A percentile compares a stretch with the other conserved stretches of the same genome.
Evolutionary conservation across 2,113 vertebrate species (phyloP).

Genomic region (Chaetops frenatus): DNA sequence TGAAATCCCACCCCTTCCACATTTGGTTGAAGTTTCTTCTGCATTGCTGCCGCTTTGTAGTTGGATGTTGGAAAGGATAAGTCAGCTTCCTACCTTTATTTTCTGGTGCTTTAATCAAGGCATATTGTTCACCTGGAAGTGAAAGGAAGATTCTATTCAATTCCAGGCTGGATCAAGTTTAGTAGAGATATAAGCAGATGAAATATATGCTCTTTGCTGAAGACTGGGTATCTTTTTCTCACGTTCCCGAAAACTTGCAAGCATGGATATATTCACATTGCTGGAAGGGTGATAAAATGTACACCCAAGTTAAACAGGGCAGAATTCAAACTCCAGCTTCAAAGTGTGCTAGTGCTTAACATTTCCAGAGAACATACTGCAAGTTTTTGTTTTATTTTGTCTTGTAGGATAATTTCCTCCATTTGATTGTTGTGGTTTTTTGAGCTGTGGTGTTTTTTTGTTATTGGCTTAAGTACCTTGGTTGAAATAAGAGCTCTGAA

Average conservation of each 20-base stretch:
- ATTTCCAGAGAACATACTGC: not conserved
- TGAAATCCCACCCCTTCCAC: not conserved
- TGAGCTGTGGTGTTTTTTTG: not conserved
- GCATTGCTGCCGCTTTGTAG: not conserved
- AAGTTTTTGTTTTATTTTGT: not conserved
- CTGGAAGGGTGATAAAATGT: not conserved
- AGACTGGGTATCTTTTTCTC: not conserved
- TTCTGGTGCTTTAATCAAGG: not conserved
- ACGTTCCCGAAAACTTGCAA: not conserved
- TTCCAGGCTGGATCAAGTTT: not conserved
- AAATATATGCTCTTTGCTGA: not conserved
- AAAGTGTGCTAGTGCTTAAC: not conserved
- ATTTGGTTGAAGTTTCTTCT: not conserved
- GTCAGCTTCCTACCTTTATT: not conserved
- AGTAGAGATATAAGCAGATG: not conserved
- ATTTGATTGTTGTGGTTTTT: not conserved
- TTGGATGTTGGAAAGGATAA: not conserved
- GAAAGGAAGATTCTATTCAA: not conserved
- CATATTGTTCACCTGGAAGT: not conserved
- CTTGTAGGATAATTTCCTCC: not conserved
- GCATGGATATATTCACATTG: not conserved
- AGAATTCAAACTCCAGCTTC: not conserved
- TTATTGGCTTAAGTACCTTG: not conserved
- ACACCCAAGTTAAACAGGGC: not conserved
- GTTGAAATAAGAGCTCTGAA: not conserved